Evolutionary conservation across 2,797 vertebrate species (phyloP).

Genomic region (Melanotaenia boesemani): DNA sequence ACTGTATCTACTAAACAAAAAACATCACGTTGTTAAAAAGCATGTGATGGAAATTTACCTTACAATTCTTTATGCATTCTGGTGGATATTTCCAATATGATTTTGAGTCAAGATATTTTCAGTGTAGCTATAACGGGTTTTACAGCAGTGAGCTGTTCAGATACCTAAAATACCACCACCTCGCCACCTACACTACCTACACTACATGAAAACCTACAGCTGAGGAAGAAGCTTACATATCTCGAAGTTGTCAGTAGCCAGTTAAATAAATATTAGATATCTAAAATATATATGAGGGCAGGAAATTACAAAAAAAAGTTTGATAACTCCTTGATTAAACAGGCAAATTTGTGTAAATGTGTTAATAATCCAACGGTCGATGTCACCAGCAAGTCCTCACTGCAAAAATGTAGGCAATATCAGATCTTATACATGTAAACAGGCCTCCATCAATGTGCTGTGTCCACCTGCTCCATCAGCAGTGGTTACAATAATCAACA

Average conservation of each 20-base stretch:
- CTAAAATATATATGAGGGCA: background rate
- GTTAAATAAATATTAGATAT: slow-evolving; percentile 33
- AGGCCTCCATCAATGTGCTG: too few species aligned
- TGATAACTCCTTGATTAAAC: background rate
- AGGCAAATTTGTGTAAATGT: background rate
- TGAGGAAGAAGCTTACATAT: slow-evolving; percentile 40
- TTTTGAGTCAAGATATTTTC: slow-evolving; percentile 61
- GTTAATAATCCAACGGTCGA: too few species aligned
- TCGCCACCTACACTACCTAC: slow-evolving; percentile 66
- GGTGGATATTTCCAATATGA: slow-evolving; percentile 39
- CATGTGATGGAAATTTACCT: background rate
- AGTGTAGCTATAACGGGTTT: slow-evolving; percentile 59
- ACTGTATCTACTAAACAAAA: background rate
- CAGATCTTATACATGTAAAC: too few species aligned
- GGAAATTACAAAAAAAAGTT: too few species aligned
- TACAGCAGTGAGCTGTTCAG: slow-evolving; percentile 58
- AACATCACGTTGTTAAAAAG: background rate
- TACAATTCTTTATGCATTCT: background rate
- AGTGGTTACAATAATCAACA: slow-evolving; percentile 4
- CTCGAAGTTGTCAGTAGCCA: slow-evolving; percentile 34
- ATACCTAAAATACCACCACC: slow-evolving; percentile 67
- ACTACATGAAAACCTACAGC: slow-evolving; percentile 50
- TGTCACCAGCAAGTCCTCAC: too few species aligned
- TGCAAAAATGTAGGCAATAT: too few species aligned
- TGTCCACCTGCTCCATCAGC: background rate